Percentiles rank a stretch among this genome's conserved stretches.
These are phyloP conservation scores for Phylloscopus trochiloides DNA, from an alignment of 2,113 vertebrate species.

Conservation along the genomic window DNA sequence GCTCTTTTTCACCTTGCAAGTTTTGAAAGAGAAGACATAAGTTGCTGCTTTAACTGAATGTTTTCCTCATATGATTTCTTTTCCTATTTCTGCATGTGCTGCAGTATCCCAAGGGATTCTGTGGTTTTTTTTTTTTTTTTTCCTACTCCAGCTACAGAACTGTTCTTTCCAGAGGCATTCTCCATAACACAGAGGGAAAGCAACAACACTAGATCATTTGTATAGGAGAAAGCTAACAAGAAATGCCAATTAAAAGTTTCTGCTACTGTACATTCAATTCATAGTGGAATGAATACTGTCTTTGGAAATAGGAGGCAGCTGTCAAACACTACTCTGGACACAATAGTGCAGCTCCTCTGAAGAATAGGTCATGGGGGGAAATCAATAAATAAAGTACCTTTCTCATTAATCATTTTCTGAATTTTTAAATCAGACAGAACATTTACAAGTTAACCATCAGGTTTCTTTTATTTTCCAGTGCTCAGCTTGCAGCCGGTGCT, in stretches of 20 bases:
- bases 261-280: neutral
- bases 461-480: neutral
- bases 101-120: neutral
- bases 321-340: neutral
- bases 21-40: conserved; percentile 20
- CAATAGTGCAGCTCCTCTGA: neutral
- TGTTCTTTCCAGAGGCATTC: neutral
- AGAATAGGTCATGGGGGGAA: neutral
- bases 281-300: neutral
- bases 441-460: neutral
- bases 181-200: neutral
- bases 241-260: conserved; percentile 33
- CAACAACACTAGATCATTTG: neutral
- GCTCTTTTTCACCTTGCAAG: conserved; percentile 10
- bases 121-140: neutral
- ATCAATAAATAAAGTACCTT: neutral
- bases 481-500: neutral
- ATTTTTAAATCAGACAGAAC: neutral
- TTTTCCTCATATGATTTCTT: conserved; percentile 17
- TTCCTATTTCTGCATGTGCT: neutral
- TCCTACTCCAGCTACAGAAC: neutral
- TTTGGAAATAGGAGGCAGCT: neutral
- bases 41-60: neutral
- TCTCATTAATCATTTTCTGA: neutral
- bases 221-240: neutral